Conservation (phyloP, 2,113 vertebrate species). For the Centrocercus urophasianus region DNA sequence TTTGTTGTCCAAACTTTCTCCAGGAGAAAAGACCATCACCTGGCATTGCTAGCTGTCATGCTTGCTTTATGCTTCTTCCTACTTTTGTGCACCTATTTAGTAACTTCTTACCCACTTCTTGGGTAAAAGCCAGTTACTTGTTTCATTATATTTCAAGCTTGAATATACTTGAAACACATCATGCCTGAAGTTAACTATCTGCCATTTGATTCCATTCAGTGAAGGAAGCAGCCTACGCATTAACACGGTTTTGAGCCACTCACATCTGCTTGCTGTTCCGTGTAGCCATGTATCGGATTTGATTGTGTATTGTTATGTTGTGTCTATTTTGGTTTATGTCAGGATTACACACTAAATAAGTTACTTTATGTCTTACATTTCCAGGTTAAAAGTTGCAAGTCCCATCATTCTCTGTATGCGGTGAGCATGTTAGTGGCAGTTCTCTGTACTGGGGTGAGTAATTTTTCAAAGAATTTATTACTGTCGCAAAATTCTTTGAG, state of each 20-base stretch:
- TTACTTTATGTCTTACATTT: slow-evolving; percentile 4
- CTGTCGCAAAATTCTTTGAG: background rate
- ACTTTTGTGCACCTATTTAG: background rate
- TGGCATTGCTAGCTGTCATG: background rate
- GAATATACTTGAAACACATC: background rate
- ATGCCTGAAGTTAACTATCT: background rate
- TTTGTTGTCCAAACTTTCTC: background rate
- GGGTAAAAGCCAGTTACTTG: background rate
- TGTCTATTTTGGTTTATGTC: background rate
- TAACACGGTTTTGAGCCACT: background rate
- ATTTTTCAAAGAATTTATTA: slow-evolving; percentile 39
- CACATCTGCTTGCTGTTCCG: background rate
- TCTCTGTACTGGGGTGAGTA: background rate
- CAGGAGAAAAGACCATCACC: background rate
- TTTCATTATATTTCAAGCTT: background rate
- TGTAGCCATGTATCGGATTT: background rate
- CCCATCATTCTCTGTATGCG: background rate
- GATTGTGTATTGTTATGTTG: background rate
- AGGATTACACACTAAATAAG: background rate
- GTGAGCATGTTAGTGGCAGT: background rate
- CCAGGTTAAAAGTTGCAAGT: background rate
- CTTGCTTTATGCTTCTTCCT: background rate
- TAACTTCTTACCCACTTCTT: background rate
- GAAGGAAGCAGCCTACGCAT: background rate
- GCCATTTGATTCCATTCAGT: background rate